Evolutionary conservation across 1,140 invertebrate species (phyloP).

Genomic region (Drosophila seguyi): DNA sequence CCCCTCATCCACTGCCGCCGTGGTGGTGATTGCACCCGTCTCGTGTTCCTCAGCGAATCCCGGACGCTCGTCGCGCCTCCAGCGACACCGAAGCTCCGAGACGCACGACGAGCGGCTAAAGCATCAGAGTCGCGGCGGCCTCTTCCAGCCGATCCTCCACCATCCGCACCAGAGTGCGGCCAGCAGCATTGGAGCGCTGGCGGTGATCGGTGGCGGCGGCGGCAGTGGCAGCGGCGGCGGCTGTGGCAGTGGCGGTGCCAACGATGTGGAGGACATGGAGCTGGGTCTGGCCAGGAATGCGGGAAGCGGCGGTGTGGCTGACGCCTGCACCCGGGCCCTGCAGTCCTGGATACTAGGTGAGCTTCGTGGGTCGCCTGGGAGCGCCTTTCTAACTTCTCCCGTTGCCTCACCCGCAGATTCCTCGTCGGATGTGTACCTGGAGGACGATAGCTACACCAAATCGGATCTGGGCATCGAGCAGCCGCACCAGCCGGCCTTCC

Average conservation of each 20-base stretch:
- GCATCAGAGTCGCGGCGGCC: slow-evolving; percentile 67
- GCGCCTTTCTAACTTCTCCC: background rate
- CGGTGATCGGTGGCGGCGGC: slow-evolving; percentile 26
- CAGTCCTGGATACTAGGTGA: slow-evolving; percentile 79
- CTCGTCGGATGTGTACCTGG: slow-evolving; percentile 81
- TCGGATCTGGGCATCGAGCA: slow-evolving; percentile 82
- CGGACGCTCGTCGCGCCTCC: slow-evolving; percentile 60
- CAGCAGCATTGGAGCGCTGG: slow-evolving; percentile 48
- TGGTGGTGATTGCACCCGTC: slow-evolving; percentile 47
- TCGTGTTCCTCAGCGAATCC: slow-evolving; percentile 18
- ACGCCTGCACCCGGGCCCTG: slow-evolving; percentile 54
- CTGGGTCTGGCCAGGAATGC: slow-evolving; percentile 63
- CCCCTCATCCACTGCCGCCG: slow-evolving; percentile 20
- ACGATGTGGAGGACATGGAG: slow-evolving; percentile 74
- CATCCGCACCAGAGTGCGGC: slow-evolving; percentile 54
- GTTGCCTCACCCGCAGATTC: slow-evolving; percentile 48
- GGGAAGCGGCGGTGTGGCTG: slow-evolving; percentile 44
- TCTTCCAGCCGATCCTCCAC: slow-evolving; percentile 75
- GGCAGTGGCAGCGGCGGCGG: slow-evolving; percentile 2
- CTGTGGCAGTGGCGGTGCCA: slow-evolving; percentile 23
- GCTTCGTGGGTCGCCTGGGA: background rate
- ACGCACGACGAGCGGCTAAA: slow-evolving; percentile 79
- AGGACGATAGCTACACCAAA: slow-evolving; percentile 83
- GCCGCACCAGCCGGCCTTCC: slow-evolving; percentile 55
- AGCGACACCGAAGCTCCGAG: slow-evolving; percentile 82